A percentile compares a stretch with the other conserved stretches of the same genome.
phyloP scores from a whole-genome alignment of 2,797 vertebrate genomes.

The Spea hammondii region DNA sequence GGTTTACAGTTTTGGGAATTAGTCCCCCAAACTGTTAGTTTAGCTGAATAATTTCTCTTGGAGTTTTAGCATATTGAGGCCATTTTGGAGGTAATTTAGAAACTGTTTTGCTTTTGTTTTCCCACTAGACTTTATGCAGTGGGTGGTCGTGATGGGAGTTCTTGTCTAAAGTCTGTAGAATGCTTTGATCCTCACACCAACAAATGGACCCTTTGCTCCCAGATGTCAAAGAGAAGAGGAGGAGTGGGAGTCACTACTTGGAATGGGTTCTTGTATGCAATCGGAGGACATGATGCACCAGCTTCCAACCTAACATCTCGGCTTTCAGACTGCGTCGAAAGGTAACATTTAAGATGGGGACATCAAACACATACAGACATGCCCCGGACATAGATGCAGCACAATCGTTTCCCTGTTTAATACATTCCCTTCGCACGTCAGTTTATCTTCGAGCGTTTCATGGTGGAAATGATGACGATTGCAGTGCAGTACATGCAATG shows the following conservation, averaged over 20 bases:
- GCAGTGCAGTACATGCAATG: no score
- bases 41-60: no score
- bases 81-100: neutral
- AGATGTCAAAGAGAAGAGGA: conserved; percentile 94
- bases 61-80: no score
- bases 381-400: no score
- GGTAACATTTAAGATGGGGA: conserved; percentile 64
- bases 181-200: conserved; percentile 96
- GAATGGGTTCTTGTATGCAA: conserved; percentile 93
- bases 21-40: no score
- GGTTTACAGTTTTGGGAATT: no score
- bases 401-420: no score
- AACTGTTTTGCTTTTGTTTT: conserved; percentile 25
- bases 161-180: conserved; percentile 95
- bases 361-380: no score
- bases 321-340: conserved; percentile 94
- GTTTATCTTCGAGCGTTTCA: no score
- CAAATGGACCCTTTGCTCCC: conserved; percentile 91
- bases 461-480: no score
- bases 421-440: no score
- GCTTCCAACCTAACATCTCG: conserved; percentile 90
- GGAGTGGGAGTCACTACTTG: conserved; percentile 95
- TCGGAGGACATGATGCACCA: conserved; percentile 93
- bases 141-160: conserved; percentile 93
- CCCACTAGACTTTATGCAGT: conserved; percentile 88